These are phyloP conservation scores for Pedicia rivosa DNA, from an alignment of 2,888 invertebrate genomes.

Conservation along the genomic window DNA sequence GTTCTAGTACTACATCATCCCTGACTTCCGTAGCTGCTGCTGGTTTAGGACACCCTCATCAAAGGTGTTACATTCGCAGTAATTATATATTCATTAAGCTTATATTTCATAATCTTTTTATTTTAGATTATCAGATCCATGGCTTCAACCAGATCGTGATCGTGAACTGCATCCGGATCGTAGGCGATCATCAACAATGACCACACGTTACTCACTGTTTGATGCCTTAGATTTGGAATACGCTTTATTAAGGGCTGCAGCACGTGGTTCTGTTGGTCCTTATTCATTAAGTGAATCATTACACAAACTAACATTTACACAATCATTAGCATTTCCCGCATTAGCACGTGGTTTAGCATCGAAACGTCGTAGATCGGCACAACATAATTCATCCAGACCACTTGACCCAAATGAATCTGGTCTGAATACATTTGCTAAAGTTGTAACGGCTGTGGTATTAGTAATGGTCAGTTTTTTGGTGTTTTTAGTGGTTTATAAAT, in stretches of 20 bases:
- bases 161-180: constrained; percentile 28
- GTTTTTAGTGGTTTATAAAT: constrained; percentile 56
- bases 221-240: constrained; percentile 56
- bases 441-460: constrained; percentile 49
- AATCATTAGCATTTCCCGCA: constrained; percentile 56
- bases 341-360: constrained; percentile 49
- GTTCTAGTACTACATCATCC: constrained; percentile 42
- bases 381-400: constrained; percentile 35
- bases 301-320: constrained; percentile 56
- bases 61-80: constrained; percentile 16
- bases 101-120: not conserved
- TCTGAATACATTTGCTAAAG: constrained; percentile 52
- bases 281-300: constrained; percentile 53
- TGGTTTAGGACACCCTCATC: constrained; percentile 25
- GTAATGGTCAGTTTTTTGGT: constrained; percentile 54
- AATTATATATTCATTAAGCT: not conserved
- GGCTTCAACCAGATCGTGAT: constrained; percentile 27
- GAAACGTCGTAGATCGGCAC: constrained; percentile 39
- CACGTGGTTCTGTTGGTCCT: constrained; percentile 53
- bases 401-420: constrained; percentile 46
- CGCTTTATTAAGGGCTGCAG: constrained; percentile 48
- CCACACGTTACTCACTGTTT: constrained; percentile 48
- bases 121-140: constrained; percentile 24
- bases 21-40: constrained; percentile 34
- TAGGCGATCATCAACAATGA: constrained; percentile 41